A percentile compares a stretch with the other conserved stretches of the same genome.
Conservation (phyloP, 1,140 invertebrate genomes). For the Hyposmocoma kahamanoa region DNA sequence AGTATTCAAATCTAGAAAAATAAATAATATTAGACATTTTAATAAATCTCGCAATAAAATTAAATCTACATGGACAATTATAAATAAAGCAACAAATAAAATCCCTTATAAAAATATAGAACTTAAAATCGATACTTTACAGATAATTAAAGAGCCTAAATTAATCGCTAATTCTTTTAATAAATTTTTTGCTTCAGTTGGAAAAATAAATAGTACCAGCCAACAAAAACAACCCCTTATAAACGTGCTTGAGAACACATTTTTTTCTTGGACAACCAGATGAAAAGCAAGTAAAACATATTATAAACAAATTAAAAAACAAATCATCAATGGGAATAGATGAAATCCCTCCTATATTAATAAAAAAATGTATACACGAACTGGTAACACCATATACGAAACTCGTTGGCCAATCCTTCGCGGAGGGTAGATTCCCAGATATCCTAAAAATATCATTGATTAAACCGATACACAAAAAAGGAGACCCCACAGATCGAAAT, state of each 20-base stretch:
- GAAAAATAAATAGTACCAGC: not conserved
- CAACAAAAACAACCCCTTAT: not conserved
- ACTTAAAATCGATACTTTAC: not conserved
- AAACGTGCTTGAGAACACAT: not conserved
- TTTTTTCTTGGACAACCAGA: too few species aligned
- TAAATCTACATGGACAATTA: not conserved
- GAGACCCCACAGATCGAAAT: not conserved
- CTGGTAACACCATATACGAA: not conserved
- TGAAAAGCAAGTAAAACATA: not conserved
- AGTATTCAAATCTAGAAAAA: not conserved
- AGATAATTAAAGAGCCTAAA: not conserved
- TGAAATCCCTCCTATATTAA: not conserved
- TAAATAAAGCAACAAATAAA: not conserved
- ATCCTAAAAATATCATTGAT: not conserved
- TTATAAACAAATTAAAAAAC: not conserved
- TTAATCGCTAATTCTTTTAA: not conserved
- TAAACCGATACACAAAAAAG: slow-evolving; percentile 2
- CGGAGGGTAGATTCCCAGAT: not conserved
- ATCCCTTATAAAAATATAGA: not conserved
- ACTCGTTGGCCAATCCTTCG: not conserved
- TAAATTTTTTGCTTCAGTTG: not conserved
- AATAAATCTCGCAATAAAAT: not conserved
- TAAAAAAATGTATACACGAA: not conserved
- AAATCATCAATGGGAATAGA: not conserved
- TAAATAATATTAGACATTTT: not conserved